A percentile compares a stretch with the other conserved stretches of the same genome.
These are phyloP conservation scores for Apamea anceps DNA, from an alignment of 2,888 invertebrate species.

Conservation along the genomic window DNA sequence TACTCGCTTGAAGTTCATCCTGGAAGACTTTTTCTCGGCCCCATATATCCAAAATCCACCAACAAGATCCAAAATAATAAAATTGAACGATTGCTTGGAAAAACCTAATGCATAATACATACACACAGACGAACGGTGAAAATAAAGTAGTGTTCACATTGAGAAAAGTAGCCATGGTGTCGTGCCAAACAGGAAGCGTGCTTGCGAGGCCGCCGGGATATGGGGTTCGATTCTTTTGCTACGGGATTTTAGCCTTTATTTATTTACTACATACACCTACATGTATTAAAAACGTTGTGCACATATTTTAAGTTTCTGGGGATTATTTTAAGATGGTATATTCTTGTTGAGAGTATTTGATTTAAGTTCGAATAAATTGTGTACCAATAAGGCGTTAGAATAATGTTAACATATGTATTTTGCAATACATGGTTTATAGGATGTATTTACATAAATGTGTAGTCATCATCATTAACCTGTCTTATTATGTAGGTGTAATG, in stretches of 20 bases:
- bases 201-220: constrained; percentile 85
- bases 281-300: constrained; percentile 58
- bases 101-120: constrained; percentile 62
- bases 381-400: constrained; percentile 5
- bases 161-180: constrained; percentile 85
- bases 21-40: neutral
- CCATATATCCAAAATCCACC: constrained; percentile 17
- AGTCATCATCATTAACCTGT: constrained; percentile 38
- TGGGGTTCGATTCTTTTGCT: constrained; percentile 85
- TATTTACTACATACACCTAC: constrained; percentile 65
- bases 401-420: constrained; percentile 11
- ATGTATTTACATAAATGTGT: constrained; percentile 46
- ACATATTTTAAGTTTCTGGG: constrained; percentile 42
- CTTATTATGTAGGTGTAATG: constrained; percentile 1
- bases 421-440: constrained; percentile 24
- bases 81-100: constrained; percentile 52
- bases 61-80: constrained; percentile 51
- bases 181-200: constrained; percentile 90
- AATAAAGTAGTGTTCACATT: constrained; percentile 78
- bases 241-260: constrained; percentile 80
- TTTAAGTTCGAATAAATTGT: constrained; percentile 10
- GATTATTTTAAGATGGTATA: constrained; percentile 11
- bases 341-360: constrained; percentile 24
- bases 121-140: constrained; percentile 64
- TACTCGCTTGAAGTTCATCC: neutral